Evolutionary conservation across 2,113 vertebrate species (phyloP).

Genomic region (Myocastor coypus): DNA sequence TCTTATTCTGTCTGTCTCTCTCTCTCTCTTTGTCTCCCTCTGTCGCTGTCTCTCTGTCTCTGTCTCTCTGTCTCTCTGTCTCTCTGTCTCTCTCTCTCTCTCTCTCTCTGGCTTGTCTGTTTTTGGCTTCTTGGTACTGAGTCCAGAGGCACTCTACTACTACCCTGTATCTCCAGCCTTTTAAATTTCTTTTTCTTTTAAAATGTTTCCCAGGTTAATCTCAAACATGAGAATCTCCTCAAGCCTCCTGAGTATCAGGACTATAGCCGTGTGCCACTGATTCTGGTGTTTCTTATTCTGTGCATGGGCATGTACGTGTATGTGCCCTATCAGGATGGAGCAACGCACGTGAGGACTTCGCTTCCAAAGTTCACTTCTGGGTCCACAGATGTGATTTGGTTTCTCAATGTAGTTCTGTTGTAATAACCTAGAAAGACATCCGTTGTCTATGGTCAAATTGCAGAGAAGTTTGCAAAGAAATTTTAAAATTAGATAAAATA

Average conservation of each 20-base stretch:
- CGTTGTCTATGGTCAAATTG: background rate
- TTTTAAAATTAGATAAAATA: background rate
- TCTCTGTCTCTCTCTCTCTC: too few species aligned
- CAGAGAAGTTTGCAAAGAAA: background rate
- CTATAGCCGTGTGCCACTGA: background rate
- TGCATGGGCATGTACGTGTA: background rate
- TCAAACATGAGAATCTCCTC: background rate
- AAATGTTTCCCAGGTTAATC: background rate
- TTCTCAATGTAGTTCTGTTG: background rate
- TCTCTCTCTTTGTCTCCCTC: too few species aligned
- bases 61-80: too few species aligned
- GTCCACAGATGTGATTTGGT: background rate
- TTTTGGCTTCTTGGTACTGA: background rate
- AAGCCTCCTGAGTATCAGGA: background rate
- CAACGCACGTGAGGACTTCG: background rate
- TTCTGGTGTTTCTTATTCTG: background rate
- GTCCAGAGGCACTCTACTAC: background rate
- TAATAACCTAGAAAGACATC: background rate
- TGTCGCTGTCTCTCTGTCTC: too few species aligned
- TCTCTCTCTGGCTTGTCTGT: too few species aligned
- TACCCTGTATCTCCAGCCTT: background rate
- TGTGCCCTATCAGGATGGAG: accelerated
- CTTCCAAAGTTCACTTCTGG: background rate
- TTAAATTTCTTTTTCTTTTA: background rate
- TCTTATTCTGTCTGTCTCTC: too few species aligned